phyloP scores from a whole-genome alignment of 1,140 invertebrate species.

The Procambarus clarkii region DNA sequence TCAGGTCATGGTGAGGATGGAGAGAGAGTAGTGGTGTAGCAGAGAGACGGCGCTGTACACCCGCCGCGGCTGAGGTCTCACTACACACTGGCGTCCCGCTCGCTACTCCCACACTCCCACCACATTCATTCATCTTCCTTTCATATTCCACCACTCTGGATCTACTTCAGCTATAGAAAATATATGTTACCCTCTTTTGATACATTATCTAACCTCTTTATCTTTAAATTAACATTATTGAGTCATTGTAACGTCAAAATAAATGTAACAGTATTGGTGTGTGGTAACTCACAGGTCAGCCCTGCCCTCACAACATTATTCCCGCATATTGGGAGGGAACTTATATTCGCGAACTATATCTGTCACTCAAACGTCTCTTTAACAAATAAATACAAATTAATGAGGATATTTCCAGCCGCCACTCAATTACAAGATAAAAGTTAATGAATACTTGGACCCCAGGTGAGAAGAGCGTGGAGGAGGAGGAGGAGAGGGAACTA shows the following conservation, averaged over 20 bases:
- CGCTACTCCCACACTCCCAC: neutral
- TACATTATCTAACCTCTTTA: neutral
- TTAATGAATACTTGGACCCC: too few species aligned
- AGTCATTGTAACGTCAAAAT: neutral
- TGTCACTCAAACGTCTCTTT: neutral
- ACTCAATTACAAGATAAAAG: too few species aligned
- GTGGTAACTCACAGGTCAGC: neutral
- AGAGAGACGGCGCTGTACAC: neutral
- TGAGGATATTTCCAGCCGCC: too few species aligned
- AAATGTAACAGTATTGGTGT: neutral
- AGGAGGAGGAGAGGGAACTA: neutral
- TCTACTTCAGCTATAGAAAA: neutral
- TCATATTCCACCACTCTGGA: neutral
- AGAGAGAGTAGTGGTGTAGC: neutral
- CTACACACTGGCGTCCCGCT: neutral
- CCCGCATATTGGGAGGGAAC: neutral
- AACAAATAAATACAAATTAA: neutral
- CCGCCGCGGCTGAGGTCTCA: neutral
- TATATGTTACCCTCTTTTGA: too few species aligned
- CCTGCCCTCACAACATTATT: neutral
- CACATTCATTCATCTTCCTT: neutral
- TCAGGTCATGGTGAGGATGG: neutral
- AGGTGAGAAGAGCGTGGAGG: neutral
- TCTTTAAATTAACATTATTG: neutral
- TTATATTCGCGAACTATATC: neutral